Conservation (phyloP, 2,888 invertebrate genomes). For the Meloe dianella region DNA sequence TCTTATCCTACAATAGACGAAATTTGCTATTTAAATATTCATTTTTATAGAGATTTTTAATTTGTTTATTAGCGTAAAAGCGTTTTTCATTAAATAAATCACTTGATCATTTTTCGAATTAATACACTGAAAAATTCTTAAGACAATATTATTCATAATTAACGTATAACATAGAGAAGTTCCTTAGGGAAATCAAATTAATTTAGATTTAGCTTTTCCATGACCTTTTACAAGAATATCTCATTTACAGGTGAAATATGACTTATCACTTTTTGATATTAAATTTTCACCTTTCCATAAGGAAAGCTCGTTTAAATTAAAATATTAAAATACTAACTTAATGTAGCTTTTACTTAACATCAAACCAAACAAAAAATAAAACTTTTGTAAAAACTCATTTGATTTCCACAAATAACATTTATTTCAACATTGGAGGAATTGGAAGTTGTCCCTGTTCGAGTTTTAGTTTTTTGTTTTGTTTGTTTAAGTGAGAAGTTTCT, state of each 20-base stretch:
- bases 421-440: no score
- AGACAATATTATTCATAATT: background rate
- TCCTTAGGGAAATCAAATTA: background rate
- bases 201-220: background rate
- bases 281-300: background rate
- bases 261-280: background rate
- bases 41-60: no score
- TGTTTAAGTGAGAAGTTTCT: background rate
- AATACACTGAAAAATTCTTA: background rate
- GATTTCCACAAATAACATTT: no score
- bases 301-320: background rate
- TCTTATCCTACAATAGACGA: background rate
- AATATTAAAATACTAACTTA: background rate
- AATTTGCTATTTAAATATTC: background rate
- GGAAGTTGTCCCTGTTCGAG: background rate
- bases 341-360: background rate
- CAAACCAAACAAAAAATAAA: background rate
- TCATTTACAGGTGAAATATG: background rate
- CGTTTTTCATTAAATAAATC: background rate
- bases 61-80: background rate
- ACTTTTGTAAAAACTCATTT: no score
- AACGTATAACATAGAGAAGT: background rate
- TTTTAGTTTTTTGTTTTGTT: background rate
- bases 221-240: background rate
- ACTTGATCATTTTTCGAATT: background rate